Evolutionary conservation across 1,140 invertebrate species (phyloP), one percentile per base, ranked within the genome.

Genomic region (Protaetia brevitarsis): DNA sequence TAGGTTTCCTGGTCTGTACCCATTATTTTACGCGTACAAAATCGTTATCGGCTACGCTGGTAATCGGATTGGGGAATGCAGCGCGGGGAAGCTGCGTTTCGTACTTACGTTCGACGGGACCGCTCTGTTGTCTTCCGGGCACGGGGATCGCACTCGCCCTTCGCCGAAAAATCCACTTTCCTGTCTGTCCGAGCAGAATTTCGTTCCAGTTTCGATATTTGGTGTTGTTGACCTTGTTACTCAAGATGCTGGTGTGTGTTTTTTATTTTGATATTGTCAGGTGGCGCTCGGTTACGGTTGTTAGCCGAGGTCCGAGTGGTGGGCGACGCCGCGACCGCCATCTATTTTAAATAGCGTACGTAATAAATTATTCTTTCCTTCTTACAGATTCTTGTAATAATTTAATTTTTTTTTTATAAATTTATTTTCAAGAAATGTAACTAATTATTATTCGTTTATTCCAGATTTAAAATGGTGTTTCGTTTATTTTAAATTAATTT

Each of bases 211-310:
- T 65, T 66, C 45, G 31, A 61, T 61, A 60, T 60, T 60, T 37
- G 57, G 64, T 66, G 64, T 66, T 66, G 64, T 66, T 66, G 64
- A 66, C 64, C 64, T 66, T 66, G 57, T 66, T 66, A 60, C 31
- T 34, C 56, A 56, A 60, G 37, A 66, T 60, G 64, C 37, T 64
- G 41, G 3, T 45, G 41, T 45, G 41, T 41, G 36, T 34, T 61
- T 61, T 34, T 61, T 36, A 36, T 61, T 61, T 34, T 61, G n/a
- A 61, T 30, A 61, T 34, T 36, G 59, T 34, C 31, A 61, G 59
- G 30, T 61, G 59, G 59, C 59, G 59, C 31, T 58, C 56, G 26
- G n/a, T 16, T 27, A 16, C 23, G n/a, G 56, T 28, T 16, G n/a
- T 28, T 27, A 58, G 28, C 26, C 21, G 28, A 58, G 28, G 5